A percentile compares a stretch with the other conserved stretches of the same genome.
phyloP scores from a whole-genome alignment of 2,113 vertebrate genomes.

The Catagonus wagneri region DNA sequence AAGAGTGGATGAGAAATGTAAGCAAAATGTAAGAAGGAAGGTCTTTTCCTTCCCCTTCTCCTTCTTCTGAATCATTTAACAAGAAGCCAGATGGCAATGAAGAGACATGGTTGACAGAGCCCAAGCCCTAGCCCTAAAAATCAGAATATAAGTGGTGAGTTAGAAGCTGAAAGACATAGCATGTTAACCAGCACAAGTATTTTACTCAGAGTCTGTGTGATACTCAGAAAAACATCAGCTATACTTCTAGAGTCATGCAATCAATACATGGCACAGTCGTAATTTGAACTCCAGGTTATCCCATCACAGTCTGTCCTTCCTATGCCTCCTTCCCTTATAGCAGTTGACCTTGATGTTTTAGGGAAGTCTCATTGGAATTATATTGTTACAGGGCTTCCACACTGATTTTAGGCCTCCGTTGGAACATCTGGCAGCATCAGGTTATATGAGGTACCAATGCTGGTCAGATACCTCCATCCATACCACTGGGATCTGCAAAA shows the following conservation, averaged over 20 bases:
- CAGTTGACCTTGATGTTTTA: neutral
- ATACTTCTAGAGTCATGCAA: neutral
- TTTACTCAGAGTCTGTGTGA: constrained; percentile 5
- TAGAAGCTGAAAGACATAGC: neutral
- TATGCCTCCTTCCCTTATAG: neutral
- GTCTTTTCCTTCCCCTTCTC: neutral
- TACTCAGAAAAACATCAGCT: constrained; percentile 1
- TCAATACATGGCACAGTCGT: neutral
- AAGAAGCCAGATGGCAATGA: neutral
- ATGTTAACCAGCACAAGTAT: neutral
- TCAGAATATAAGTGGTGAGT: neutral
- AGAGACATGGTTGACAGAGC: neutral
- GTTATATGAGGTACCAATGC: neutral
- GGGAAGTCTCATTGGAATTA: neutral
- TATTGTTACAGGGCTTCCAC: neutral
- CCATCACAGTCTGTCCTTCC: neutral
- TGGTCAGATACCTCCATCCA: neutral
- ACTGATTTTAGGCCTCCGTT: neutral
- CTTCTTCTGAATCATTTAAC: neutral
- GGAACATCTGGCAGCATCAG: neutral
- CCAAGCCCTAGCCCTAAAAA: neutral
- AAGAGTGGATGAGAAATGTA: neutral
- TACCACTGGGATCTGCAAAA: neutral
- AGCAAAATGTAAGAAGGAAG: neutral
- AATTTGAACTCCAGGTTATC: neutral